Conservation (phyloP, 1,140 invertebrate species). For the Hylaeus volcanicus region DNA sequence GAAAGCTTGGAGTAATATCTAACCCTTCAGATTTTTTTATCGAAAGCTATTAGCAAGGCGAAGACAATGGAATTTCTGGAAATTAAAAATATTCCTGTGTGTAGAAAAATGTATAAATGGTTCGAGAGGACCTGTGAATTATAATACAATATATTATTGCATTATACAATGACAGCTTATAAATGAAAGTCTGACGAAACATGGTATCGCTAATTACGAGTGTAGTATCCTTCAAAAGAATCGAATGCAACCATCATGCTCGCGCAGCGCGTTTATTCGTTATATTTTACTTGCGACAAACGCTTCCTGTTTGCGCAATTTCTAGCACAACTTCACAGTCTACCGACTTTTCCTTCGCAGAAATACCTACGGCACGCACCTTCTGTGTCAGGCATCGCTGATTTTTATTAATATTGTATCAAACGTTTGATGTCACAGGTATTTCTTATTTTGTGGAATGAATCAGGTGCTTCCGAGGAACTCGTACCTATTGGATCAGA, state of each 20-base stretch:
- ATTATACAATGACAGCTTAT: background rate
- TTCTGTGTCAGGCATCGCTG: background rate
- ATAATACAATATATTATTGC: background rate
- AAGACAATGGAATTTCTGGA: no score
- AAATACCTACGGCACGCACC: background rate
- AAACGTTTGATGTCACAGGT: background rate
- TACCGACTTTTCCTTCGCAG: background rate
- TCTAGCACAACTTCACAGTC: background rate
- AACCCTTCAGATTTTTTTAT: no score
- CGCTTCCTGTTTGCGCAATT: background rate
- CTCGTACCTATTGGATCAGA: no score
- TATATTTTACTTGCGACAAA: no score
- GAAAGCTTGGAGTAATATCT: no score
- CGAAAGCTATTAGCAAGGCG: no score
- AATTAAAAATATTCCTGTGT: no score
- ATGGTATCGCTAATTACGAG: background rate
- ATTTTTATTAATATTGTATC: background rate
- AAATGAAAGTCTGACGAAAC: background rate
- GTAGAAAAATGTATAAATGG: no score
- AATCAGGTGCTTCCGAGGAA: no score
- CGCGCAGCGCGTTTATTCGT: background rate
- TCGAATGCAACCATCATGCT: background rate
- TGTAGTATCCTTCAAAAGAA: background rate
- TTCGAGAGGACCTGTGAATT: no score
- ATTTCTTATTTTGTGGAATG: no score